Evolutionary conservation across 2,113 vertebrate genomes (phyloP).

Genomic region (Aptenodytes patagonicus): DNA sequence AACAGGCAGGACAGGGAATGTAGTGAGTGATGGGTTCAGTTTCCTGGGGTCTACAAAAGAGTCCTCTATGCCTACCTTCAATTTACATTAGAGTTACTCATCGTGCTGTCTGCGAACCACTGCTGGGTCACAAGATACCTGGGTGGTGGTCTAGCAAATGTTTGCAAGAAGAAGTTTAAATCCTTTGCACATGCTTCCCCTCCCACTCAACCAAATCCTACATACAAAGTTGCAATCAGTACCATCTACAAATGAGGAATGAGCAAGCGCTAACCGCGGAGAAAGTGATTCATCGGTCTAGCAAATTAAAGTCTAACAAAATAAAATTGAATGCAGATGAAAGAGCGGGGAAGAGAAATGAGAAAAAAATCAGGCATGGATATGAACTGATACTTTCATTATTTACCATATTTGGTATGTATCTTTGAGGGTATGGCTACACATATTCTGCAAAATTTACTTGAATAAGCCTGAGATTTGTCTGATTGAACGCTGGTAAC

Average conservation of each 20-base stretch:
- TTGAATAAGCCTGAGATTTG: not conserved
- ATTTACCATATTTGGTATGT: not conserved
- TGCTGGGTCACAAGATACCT: not conserved
- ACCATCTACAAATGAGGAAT: not conserved
- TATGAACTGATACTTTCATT: not conserved
- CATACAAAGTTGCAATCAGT: not conserved
- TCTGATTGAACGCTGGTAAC: not conserved
- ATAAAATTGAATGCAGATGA: not conserved
- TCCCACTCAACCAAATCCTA: not conserved
- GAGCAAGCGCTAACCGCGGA: not conserved
- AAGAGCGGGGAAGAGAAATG: not conserved
- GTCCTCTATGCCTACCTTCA: not conserved
- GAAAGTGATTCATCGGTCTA: constrained; percentile 20
- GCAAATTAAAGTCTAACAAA: constrained; percentile 20
- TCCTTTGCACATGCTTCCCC: not conserved
- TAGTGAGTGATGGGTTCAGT: not conserved
- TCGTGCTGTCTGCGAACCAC: not conserved
- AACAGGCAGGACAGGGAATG: not conserved
- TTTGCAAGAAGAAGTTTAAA: not conserved
- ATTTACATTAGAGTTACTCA: not conserved
- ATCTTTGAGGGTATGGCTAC: not conserved
- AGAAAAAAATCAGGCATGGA: not conserved
- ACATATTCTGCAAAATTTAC: not conserved
- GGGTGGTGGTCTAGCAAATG: not conserved
- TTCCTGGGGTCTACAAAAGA: not conserved